A percentile compares a stretch with the other conserved stretches of the same genome.
phyloP scores from a whole-genome alignment of 2,797 vertebrate genomes.

The Neosilurus hyrtlii region DNA sequence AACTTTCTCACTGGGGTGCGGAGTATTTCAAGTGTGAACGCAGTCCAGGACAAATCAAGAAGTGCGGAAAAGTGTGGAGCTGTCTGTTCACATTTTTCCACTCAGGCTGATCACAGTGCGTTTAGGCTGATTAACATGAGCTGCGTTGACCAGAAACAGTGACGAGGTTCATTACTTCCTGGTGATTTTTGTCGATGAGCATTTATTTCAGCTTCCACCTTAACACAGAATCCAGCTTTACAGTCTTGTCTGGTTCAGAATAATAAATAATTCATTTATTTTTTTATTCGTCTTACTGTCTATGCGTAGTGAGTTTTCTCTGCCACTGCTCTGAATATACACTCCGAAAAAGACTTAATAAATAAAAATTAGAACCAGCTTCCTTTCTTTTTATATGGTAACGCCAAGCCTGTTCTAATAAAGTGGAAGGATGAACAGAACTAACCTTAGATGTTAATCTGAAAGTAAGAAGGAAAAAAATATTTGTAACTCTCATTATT shows the following conservation, averaged over 20 bases:
- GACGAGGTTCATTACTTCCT: slow-evolving; percentile 1
- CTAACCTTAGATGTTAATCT: background rate
- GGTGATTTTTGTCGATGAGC: background rate
- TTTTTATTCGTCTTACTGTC: background rate
- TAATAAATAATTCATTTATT: background rate
- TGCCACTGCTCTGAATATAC: background rate
- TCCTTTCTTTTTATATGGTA: background rate
- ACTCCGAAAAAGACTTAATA: background rate
- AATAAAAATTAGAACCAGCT: background rate
- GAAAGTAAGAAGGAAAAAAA: background rate
- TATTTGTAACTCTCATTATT: background rate
- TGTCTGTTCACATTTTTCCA: background rate
- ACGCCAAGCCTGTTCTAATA: background rate
- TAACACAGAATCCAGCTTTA: too few species aligned
- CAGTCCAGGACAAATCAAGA: background rate
- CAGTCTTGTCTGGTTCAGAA: background rate
- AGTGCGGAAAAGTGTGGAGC: background rate
- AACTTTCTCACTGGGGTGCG: background rate
- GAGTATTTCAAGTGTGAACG: background rate
- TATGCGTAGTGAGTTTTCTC: background rate
- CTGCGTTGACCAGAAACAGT: slow-evolving; percentile 15
- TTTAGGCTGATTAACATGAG: slow-evolving; percentile 4
- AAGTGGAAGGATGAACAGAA: background rate
- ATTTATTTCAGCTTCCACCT: background rate
- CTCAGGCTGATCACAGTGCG: background rate